Evolutionary conservation across 2,797 vertebrate genomes (phyloP), one percentile per base, ranked within the genome.

Genomic region (Lutjanus argentimaculatus): DNA sequence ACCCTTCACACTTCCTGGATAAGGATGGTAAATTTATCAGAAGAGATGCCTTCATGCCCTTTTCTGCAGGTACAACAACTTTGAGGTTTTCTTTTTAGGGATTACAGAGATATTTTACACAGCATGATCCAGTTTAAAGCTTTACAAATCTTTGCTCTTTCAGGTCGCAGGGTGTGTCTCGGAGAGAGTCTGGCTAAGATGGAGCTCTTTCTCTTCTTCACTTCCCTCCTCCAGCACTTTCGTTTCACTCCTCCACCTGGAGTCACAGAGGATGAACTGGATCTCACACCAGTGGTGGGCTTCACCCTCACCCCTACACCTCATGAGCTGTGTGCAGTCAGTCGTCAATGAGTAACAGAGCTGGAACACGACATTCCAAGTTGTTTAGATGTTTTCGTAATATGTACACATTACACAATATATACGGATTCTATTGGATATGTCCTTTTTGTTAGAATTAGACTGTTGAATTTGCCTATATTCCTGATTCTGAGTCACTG

Each of bases 191-290:
- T 93, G 79, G 91, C 88, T 6, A 89, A 63, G 62, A 91, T 91
- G 88, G 90, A 89, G 79, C 72, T 92, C 52, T 92, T 92, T 55
- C 84, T 92, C 58, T 90, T 92, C 72, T 91, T 93, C 85, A 79
- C 84, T 10, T 77, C 77, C 1, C 82, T 93, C 45, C 82, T 93
- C 2, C 89, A 93, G 82, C 62, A 2, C 19, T 93, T 90, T 63
- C 30, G 55, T 40, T 90, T 89, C 84, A 77, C 67, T 59, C 80
- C 89, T 83, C 81, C 89, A 12, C 86, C 91, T 5, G 91, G 91
- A 64, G 82, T 87, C 2, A 57, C 74, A 21, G 84, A 80, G 65
- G 91, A 92, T 4, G 81, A 91, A 1, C 73, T 93, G 80, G 85
- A 92, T 67, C 80, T 93, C 66, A 86, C 72, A 0, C 82, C 90